Conservation (phyloP, 2,113 vertebrate species). For the Leucoraja erinaceus region DNA sequence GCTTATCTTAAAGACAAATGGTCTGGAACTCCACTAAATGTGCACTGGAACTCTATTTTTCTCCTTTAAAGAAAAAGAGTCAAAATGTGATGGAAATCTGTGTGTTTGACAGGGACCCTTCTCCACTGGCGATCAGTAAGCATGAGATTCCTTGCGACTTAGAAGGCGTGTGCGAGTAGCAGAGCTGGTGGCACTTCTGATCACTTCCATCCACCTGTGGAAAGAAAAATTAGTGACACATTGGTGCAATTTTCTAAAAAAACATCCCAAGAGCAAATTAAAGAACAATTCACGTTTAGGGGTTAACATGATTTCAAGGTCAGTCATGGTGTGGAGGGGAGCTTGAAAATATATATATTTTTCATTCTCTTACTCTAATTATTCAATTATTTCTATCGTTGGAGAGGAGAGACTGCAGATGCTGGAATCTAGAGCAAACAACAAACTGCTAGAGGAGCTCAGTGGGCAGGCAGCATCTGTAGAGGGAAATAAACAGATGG, state of each 20-base stretch:
- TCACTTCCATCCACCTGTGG: slow-evolving; percentile 94
- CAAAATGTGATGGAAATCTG: slow-evolving; percentile 50
- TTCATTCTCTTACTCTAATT: too few relatives aligned
- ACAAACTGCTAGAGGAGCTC: too few relatives aligned
- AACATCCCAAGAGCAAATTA: not conserved
- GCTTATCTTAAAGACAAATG: not conserved
- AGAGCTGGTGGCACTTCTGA: slow-evolving; percentile 86
- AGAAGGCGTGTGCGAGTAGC: slow-evolving; percentile 62
- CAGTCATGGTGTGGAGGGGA: too few relatives aligned
- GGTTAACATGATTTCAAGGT: too few relatives aligned
- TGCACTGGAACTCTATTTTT: not conserved
- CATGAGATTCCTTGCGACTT: slow-evolving; percentile 74
- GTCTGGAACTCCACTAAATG: slow-evolving; percentile 43
- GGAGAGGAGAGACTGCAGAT: too few relatives aligned
- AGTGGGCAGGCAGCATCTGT: too few relatives aligned
- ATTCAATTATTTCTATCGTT: too few relatives aligned
- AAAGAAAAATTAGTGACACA: not conserved
- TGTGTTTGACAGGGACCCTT: not conserved
- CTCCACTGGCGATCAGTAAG: slow-evolving; percentile 59
- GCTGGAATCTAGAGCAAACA: too few relatives aligned
- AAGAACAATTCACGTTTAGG: not conserved
- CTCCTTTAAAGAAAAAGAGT: slow-evolving; percentile 45
- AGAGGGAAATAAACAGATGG: too few relatives aligned
- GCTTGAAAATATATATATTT: too few relatives aligned
- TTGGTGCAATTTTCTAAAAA: not conserved